Evolutionary conservation across 2,797 vertebrate species (phyloP), one percentile per base, ranked within the genome.

Genomic region (Mallotus villosus): DNA sequence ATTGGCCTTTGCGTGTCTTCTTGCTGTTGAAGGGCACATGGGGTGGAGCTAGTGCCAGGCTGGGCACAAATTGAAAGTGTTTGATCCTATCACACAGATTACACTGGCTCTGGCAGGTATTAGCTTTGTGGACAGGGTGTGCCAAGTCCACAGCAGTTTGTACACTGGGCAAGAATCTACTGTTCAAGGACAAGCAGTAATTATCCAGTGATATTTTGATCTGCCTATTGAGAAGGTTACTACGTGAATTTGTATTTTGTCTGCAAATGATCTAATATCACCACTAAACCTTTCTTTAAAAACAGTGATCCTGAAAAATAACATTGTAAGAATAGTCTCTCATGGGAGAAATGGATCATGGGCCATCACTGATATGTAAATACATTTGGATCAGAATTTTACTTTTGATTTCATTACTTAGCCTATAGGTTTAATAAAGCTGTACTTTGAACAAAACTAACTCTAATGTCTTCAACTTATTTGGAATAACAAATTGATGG

Each of bases 61-160:
- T 12, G 19, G 19, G 51, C 51, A 55, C 6, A n/a, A 46, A 46
- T 8, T 67, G 25, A 34, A 57, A 74, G 55, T 25, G 22, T 25
- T 25, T 22, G 21, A 24, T 60, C 58, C 58, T n/a, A 17, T 60
- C 24, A 60, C 58, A 60, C 58, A 60, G 58, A 60, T 60, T 60
- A 60, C 25, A 21, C 58, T 60, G 21, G 12, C 12, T 16, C 58
- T 60, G 22, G 58, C 22, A 60, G 58, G 9, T 12, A 22, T 60
- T 24, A 60, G 58, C 12, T 60, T 11, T 11, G 22, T 25, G 41
- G 22, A 60, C 58, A 60, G 58, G 58, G 1, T 60, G 21, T 60
- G 12, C 22, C 4, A 8, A 55, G 51, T n/a, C 51, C 51, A n/a
- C 51, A 55, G 51, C 51, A 55, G 51, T 17, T 22, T 24, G 21